Evolutionary conservation across 2,888 invertebrate species (phyloP).

Genomic region (Drosophila nr. perissopoda): DNA sequence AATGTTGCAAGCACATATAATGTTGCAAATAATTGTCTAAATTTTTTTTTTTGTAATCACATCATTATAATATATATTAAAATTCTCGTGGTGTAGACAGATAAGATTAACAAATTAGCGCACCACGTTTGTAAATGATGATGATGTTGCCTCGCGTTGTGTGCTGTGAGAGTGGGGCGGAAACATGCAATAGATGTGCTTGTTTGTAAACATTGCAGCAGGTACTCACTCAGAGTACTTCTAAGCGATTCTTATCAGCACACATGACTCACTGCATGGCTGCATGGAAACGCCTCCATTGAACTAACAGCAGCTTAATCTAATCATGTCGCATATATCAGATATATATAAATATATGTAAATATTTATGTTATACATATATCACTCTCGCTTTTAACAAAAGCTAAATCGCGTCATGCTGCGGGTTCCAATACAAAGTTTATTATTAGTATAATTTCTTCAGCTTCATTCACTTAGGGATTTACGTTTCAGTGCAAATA

Average conservation of each 20-base stretch:
- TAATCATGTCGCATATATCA: neutral
- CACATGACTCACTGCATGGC: slow-evolving; percentile 28
- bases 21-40: neutral
- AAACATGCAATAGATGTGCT: slow-evolving; percentile 31
- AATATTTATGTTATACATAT: slow-evolving; percentile 1
- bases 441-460: slow-evolving; percentile 31
- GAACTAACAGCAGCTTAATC: slow-evolving; percentile 17
- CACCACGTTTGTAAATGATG: neutral
- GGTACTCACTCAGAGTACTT: slow-evolving; percentile 19
- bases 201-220: slow-evolving; percentile 28
- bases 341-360: neutral
- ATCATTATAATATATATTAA: neutral
- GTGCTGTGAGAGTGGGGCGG: slow-evolving; percentile 1
- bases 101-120: slow-evolving; percentile 21
- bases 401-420: slow-evolving; percentile 41
- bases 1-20: neutral
- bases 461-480: slow-evolving; percentile 2
- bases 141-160: neutral
- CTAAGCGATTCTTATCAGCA: slow-evolving; percentile 23
- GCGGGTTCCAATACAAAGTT: slow-evolving; percentile 41
- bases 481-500: slow-evolving; percentile 31
- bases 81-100: slow-evolving; percentile 12
- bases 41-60: neutral
- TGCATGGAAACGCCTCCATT: neutral
- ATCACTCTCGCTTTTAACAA: slow-evolving; percentile 44